These are phyloP conservation scores for Channa maculata DNA, from an alignment of 2,113 vertebrate species.

Conservation along the genomic window DNA sequence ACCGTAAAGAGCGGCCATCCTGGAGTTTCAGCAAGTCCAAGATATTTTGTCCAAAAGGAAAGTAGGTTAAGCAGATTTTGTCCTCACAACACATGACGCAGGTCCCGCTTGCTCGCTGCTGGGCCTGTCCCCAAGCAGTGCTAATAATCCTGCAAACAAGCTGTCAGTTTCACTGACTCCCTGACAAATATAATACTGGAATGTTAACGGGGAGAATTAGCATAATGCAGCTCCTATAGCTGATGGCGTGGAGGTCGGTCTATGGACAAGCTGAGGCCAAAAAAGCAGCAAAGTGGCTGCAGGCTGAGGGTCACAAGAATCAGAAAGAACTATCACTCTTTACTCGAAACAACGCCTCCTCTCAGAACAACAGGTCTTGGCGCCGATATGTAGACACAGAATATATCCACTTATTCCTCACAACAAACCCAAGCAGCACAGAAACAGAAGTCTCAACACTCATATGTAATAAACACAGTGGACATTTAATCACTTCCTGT, in stretches of 20 bases:
- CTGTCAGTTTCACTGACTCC: constrained; percentile 73
- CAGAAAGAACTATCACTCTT: too few relatives aligned
- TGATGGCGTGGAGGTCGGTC: constrained; percentile 28
- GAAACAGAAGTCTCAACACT: background rate
- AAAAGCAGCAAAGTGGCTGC: too few relatives aligned
- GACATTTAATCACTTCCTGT: background rate
- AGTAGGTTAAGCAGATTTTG: constrained; percentile 86
- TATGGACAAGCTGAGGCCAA: constrained; percentile 13
- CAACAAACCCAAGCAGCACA: background rate
- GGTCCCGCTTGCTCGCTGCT: constrained; percentile 66
- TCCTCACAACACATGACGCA: constrained; percentile 80
- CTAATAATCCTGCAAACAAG: constrained; percentile 79
- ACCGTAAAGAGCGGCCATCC: constrained; percentile 49
- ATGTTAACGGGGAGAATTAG: constrained; percentile 66
- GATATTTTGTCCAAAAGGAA: constrained; percentile 75
- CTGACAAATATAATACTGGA: constrained; percentile 68
- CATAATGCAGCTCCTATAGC: constrained; percentile 40
- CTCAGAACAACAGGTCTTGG: background rate
- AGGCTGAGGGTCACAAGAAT: too few relatives aligned
- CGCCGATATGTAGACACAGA: background rate
- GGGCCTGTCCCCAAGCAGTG: constrained; percentile 73
- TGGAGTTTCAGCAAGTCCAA: constrained; percentile 54
- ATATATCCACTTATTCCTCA: background rate
- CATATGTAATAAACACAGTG: background rate
- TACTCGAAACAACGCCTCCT: background rate